Base-by-base conservation (phyloP, 2,113 vertebrate genomes). In the Trochalopteron elliotii region DNA sequence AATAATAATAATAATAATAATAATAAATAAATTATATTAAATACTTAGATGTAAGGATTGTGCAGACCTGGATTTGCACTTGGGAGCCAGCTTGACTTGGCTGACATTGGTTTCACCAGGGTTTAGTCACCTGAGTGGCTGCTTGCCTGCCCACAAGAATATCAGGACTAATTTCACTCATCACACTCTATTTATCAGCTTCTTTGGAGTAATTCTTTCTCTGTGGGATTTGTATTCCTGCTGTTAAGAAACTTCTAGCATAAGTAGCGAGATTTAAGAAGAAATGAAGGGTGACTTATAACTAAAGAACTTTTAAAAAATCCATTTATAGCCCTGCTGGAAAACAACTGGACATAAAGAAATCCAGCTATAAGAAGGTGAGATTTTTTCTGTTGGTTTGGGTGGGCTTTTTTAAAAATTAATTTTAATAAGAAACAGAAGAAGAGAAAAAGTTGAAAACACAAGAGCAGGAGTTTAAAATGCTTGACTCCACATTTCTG, bases 341-440 rank as follows among this genome's bases (percentile, higher is more conserved):
- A 97, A 98, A 97, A 79, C 98, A 99, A 65, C 94, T 99, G 86
- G 99, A 99, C 84, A 98, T 99, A 72, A 99, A 99, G 98, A 99
- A 99, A 96, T 99, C 99, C 83, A 99, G 99, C 95, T 99, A 99
- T 93, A 99, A 98, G 96, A 99, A 99, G 99, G 99, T 99, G 97
- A 87, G 97, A 56, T 75, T 69, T 68, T 68, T 83, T 72, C 31
- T 77, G 8, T 42, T 2, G 12, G 33, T 45, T 60, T 52, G 11
- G 9, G 25, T 65, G 19, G 10, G 20, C 0, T 4, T 37, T 75
- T 63, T 7, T 2, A 31, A 9, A 39, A 39, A 39, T 37, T 52
- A 47, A 40, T 50, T 90, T 60, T 57, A 76, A 25, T 60, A 52
- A 70, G 42, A 68, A 83, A 47, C 27, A 10, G 40, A 60, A 85